A percentile compares a stretch with the other conserved stretches of the same genome.
These are phyloP conservation scores for Hipposideros larvatus DNA, from an alignment of 2,797 vertebrate genomes.

Conservation along the genomic window DNA sequence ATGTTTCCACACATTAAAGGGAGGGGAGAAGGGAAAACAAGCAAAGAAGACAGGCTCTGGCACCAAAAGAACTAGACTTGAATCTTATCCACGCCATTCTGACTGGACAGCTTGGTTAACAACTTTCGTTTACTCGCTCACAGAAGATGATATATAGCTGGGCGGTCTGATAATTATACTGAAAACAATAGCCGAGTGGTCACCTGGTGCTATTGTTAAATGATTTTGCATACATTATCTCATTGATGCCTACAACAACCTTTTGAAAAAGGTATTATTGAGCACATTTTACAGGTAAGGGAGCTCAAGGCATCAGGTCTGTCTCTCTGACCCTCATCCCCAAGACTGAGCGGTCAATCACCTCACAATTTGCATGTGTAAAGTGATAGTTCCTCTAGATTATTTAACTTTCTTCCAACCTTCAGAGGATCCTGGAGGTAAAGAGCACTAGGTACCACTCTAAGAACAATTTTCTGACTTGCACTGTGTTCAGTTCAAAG, in stretches of 20 bases:
- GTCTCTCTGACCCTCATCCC: not conserved
- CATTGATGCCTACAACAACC: not conserved
- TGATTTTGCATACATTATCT: not conserved
- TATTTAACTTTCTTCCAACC: not conserved
- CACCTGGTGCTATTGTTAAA: not conserved
- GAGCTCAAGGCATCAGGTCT: not conserved
- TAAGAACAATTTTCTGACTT: not conserved
- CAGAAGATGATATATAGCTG: not conserved
- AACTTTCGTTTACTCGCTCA: not conserved
- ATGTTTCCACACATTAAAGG: not conserved
- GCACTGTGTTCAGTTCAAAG: not conserved
- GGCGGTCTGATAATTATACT: not conserved
- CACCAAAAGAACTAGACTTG: not conserved
- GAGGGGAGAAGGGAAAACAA: not conserved
- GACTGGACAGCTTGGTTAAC: not conserved
- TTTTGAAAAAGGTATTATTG: not conserved
- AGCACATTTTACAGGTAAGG: not conserved
- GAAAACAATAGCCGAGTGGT: not conserved
- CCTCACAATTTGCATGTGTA: not conserved
- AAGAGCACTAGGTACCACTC: not conserved
- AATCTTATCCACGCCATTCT: not conserved
- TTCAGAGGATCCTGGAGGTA: not conserved
- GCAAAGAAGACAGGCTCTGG: not conserved
- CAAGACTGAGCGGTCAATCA: not conserved
- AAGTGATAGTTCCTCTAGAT: not conserved